These are phyloP conservation scores for Smittia aterrima DNA, from an alignment of 2,888 invertebrate species.

Conservation along the genomic window DNA sequence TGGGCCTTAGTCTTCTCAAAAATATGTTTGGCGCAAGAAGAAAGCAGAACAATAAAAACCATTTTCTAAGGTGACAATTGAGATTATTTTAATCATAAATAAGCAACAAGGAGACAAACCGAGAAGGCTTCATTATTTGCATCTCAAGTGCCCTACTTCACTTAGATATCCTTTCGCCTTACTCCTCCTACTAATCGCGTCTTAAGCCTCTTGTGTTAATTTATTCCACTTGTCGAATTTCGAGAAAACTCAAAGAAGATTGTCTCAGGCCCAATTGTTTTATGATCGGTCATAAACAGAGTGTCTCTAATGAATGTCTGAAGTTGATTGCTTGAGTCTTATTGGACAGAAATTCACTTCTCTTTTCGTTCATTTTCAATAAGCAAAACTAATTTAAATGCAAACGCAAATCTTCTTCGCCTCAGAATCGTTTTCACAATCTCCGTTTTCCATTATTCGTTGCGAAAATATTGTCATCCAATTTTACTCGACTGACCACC, in stretches of 20 bases:
- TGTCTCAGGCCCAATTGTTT: slow-evolving; percentile 27
- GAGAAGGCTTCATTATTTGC: slow-evolving; percentile 25
- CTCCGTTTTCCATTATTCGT: background rate
- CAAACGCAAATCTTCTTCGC: background rate
- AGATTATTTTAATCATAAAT: slow-evolving; percentile 34
- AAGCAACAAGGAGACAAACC: background rate
- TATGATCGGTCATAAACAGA: background rate
- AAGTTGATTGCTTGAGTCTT: too few species aligned
- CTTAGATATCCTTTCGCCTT: slow-evolving; percentile 16
- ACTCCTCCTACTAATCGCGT: background rate
- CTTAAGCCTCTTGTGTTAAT: slow-evolving; percentile 40
- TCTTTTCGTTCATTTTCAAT: background rate
- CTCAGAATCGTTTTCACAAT: background rate
- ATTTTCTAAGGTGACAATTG: slow-evolving; percentile 36
- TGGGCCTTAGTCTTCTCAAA: too few species aligned
- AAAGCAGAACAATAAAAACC: background rate
- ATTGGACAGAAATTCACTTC: too few species aligned
- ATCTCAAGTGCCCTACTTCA: slow-evolving; percentile 37
- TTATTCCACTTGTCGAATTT: slow-evolving; percentile 18
- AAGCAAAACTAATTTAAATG: background rate
- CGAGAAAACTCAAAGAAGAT: background rate
- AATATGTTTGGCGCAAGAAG: too few species aligned
- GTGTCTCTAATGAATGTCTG: too few species aligned
- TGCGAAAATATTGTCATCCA: slow-evolving; percentile 38
- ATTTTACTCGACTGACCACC: slow-evolving; percentile 37